Conservation (phyloP, 2,888 invertebrate species). For the Miltochrista miniata region DNA sequence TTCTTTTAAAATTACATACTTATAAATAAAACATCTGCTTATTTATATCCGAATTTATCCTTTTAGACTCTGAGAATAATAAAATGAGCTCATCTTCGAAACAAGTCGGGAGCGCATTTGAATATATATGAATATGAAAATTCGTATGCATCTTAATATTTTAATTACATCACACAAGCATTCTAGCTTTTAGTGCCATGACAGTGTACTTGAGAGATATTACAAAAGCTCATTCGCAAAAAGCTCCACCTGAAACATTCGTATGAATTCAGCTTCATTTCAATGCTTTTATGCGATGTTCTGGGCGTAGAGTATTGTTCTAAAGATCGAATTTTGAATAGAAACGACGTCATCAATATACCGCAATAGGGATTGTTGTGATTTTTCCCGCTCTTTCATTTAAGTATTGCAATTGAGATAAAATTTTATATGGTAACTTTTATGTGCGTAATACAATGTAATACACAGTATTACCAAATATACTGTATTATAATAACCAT, state of each 20-base stretch:
- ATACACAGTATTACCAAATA: too few species aligned
- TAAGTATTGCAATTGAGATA: background rate
- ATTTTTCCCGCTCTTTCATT: background rate
- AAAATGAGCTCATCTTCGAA: too few species aligned
- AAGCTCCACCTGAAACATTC: slow-evolving; percentile 35
- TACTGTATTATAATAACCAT: too few species aligned
- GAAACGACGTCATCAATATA: slow-evolving; percentile 8
- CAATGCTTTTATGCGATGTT: slow-evolving; percentile 37
- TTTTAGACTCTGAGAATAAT: too few species aligned
- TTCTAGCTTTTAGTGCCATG: slow-evolving; percentile 37
- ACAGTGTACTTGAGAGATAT: slow-evolving; percentile 47
- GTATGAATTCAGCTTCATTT: slow-evolving; percentile 36
- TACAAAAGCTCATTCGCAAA: slow-evolving; percentile 31
- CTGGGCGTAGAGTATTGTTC: slow-evolving; percentile 15
- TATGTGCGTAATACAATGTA: too few species aligned
- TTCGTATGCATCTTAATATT: too few species aligned
- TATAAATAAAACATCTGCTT: too few species aligned
- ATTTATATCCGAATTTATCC: too few species aligned
- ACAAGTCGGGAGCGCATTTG: too few species aligned
- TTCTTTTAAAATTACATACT: too few species aligned
- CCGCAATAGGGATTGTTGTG: background rate
- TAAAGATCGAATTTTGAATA: slow-evolving; percentile 14
- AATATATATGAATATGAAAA: too few species aligned
- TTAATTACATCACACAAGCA: slow-evolving; percentile 42
- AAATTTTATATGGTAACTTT: background rate